A percentile compares a stretch with the other conserved stretches of the same genome.
Conservation (phyloP, 2,888 invertebrate genomes). For the Cephus pygmeus region DNA sequence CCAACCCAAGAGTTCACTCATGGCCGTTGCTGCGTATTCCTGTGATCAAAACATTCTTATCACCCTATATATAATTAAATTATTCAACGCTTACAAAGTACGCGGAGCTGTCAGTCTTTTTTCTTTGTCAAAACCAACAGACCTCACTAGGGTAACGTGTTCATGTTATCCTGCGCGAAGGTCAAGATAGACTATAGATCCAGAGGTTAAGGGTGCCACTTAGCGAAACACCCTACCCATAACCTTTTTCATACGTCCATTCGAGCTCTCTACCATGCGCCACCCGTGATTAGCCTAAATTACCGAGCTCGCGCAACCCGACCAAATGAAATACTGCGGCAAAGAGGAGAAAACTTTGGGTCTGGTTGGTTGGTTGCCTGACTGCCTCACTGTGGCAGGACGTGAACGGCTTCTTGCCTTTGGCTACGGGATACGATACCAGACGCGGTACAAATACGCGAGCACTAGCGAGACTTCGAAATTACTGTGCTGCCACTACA, state of each 20-base stretch:
- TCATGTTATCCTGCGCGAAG: neutral
- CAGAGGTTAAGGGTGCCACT: conserved; percentile 4
- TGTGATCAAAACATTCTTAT: conserved; percentile 63
- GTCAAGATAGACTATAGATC: neutral
- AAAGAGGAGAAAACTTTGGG: neutral
- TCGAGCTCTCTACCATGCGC: neutral
- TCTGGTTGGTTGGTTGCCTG: neutral
- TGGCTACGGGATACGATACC: neutral
- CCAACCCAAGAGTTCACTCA: conserved; percentile 93
- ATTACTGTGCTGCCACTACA: neutral
- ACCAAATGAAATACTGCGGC: conserved; percentile 1
- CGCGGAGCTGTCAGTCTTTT: neutral
- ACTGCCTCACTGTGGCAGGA: neutral
- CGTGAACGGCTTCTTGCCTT: neutral
- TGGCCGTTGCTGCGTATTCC: conserved; percentile 93
- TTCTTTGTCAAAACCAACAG: neutral
- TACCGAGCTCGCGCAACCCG: neutral
- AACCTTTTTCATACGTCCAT: neutral
- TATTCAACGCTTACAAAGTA: neutral
- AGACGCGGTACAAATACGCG: neutral
- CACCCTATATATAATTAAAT: neutral
- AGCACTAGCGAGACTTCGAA: neutral
- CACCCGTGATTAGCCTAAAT: conserved; percentile 8
- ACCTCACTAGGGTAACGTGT: neutral
- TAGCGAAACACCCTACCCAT: neutral